Base-by-base conservation (phyloP, 2,113 vertebrate genomes). In the Barnardius zonarius region DNA sequence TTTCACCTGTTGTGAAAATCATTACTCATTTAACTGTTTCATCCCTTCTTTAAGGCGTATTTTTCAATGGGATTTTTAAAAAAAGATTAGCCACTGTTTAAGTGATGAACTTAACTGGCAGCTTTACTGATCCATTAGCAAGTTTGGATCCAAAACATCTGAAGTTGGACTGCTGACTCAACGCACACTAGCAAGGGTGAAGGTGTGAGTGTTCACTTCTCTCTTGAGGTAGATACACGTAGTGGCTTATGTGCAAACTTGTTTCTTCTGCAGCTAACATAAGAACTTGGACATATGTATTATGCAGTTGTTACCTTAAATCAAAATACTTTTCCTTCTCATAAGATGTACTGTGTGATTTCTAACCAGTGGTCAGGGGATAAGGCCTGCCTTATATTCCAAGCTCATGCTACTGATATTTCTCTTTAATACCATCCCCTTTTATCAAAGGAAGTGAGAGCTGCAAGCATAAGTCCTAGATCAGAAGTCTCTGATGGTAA, bases 361-460 rank as follows among this genome's bases (percentile, higher is more conserved):
- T 52, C 51, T 41, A 12, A 51, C 17, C 46, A 46, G 24, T 18
- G 14, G 8, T 18, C 37, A 19, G 37, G 13, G 61, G 16, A 8
- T 8, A 49, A 39, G 11, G 6, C 48, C 79, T 54, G 55, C 6
- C 31, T 28, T 37, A 1, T 2, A 22, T 5, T 31, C 3, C 17
- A 8, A 48, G 8, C 30, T 41, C 0, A 0, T 48, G 46, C 27
- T 33, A 8, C 33, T 2, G 20, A 1, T 46, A 17, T 6, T n/a
- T 70, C 35, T 9, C 25, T 41, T 18, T 39, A 15, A 46, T 62
- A 43, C 5, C 6, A 11, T 16, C 17, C 43, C 22, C 39, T 37
- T 5, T 1, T 13, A 9, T 11, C 20, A 9, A 12, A 7, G 35
- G 49, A 48, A 64, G 39, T 12, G 10, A 48, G 23, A 66, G 55